Base-by-base conservation (phyloP, 2,113 vertebrate species). In the Lophura nycthemera region DNA sequence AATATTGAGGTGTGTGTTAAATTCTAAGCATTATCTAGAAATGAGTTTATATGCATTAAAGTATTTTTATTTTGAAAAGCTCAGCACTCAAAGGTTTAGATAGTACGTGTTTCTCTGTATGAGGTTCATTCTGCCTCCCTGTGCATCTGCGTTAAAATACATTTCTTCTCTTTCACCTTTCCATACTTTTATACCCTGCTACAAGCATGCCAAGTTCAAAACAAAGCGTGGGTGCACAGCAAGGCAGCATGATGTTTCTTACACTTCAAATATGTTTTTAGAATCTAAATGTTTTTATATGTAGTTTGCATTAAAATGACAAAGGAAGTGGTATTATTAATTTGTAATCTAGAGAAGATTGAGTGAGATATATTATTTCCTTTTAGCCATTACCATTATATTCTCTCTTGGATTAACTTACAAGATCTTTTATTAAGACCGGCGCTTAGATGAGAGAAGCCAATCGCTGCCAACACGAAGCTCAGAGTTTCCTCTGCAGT, bases 401-500 rank as follows among this genome's bases (percentile, higher is more conserved):
- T 74, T 66, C 22, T 13, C 15, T 42, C 48, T 89, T 73, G 64
- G 29, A 83, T 73, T 47, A 63, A 67, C 36, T 76, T 65, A 72
- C 36, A 73, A 82, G 81, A 84, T 36, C 45, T 64, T 77, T 83
- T 87, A 15, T 92, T 95, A 87, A 85, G 72, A 52, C 71, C n/a
- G 66, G 74, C 65, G 66, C 36, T 10, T 12, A 90, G 78, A 89
- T 27, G 78, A 93, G 91, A 79, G 89, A 42, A 92, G 29, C 50
- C 45, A 80, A 1, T 83, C 0, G 30, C 75, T 96, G 94, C 94
- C 91, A 95, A 92, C 42, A 15, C 19, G 92, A 91, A 94, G 91
- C 92, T 95, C 69, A 85, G 85, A 88, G 89, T 85, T 96, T 96
- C 85, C 91, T 89, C 91, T 92, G 87, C 94, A 92, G 94, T 95